Base-by-base conservation (phyloP, 2,888 invertebrate species). In the Agrotis puta region DNA sequence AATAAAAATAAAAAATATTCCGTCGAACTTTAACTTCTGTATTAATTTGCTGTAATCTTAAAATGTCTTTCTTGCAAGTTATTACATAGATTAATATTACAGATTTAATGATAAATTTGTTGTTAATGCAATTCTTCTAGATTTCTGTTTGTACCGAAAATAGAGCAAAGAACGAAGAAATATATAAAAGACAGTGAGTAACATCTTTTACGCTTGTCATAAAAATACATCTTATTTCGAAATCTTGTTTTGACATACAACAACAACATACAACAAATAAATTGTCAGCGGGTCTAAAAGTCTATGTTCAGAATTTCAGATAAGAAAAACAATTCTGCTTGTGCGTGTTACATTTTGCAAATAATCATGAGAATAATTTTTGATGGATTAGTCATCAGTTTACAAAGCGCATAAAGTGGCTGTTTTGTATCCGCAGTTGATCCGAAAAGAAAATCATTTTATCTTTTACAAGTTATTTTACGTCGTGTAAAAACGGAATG, bases 211-310 rank as follows among this genome's bases (percentile, higher is more conserved):
- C 7, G 3, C 16, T 45, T 24, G 27, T 53, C 24, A 27, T 33
- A 22, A 67, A 24, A 68, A 22, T 39, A n/a, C 9, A 0, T 6
- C 4, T 22, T 16, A 61, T 33, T 22, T 16, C 16, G 20, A 22
- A 74, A 56, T 74, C 47, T 5, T 74, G 65, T 54, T 74, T 65
- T 64, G 24, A 27, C 24, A n/a, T n/a, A n/a, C n/a, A n/a, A n/a
- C n/a, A n/a, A n/a, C n/a, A n/a, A n/a, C n/a, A n/a, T n/a, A n/a
- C n/a, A n/a, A n/a, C n/a, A n/a, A n/a, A n/a, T 39, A 20, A 47
- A 64, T 74, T 47, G 13, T 27, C 65, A 54, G 39, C 39, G 11
- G 39, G 39, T 39, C 39, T 39, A 39, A 39, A 39, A 39, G 39
- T 39, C 11, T 39, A 9, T 39, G 11, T 39, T 9, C 9, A 39